phyloP scores from a whole-genome alignment of 1,140 invertebrate species.

The Drosophila paulistorum region DNA sequence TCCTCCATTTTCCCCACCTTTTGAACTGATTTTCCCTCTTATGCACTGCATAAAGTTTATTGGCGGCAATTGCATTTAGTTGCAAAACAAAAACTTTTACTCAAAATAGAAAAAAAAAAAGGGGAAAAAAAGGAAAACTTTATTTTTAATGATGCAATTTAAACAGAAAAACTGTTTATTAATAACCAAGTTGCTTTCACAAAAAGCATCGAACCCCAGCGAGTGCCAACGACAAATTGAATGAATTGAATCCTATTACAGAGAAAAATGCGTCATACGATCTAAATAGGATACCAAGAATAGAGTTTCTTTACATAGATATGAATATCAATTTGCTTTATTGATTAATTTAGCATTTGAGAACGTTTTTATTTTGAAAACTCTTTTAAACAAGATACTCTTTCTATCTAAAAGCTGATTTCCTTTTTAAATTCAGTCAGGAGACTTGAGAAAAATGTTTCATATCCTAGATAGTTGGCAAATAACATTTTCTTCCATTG shows the following conservation, averaged over 20 bases:
- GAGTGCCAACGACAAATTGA: background rate
- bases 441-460: too few relatives aligned
- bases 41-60: slow-evolving; percentile 26
- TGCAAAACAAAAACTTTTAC: slow-evolving; percentile 14
- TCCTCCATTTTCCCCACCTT: background rate
- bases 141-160: slow-evolving; percentile 15
- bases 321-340: too few relatives aligned
- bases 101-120: background rate
- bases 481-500: too few relatives aligned
- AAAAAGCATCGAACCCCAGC: slow-evolving; percentile 10
- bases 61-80: slow-evolving; percentile 24
- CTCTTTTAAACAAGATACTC: too few relatives aligned
- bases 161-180: slow-evolving; percentile 8
- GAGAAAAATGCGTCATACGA: slow-evolving; percentile 9
- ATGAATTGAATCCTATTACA: too few relatives aligned
- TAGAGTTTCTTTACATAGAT: too few relatives aligned
- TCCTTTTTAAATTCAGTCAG: too few relatives aligned
- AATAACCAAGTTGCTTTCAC: background rate
- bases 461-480: too few relatives aligned
- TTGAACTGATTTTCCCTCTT: slow-evolving; percentile 9
- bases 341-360: too few relatives aligned
- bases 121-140: background rate
- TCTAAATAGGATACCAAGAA: too few relatives aligned
- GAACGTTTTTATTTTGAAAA: too few relatives aligned
- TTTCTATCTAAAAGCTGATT: too few relatives aligned